These are phyloP conservation scores for Cremastinae sp. DNA, from an alignment of 2,888 invertebrate species.

Conservation along the genomic window DNA sequence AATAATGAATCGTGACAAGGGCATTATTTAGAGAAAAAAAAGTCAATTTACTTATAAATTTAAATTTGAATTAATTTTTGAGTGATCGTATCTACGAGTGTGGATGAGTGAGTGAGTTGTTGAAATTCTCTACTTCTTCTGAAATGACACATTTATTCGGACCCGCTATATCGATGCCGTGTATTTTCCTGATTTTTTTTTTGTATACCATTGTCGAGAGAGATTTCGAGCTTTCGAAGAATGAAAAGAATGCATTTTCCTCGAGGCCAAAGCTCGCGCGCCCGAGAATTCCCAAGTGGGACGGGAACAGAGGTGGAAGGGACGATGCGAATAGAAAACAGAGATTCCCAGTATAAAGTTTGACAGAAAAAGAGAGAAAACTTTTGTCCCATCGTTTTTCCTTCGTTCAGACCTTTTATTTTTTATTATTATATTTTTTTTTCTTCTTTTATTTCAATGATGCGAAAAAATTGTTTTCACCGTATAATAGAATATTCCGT, in stretches of 20 bases:
- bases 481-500: no score
- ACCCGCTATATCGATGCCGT: neutral
- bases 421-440: neutral
- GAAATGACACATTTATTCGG: slow-evolving; percentile 13
- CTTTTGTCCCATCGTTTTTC: slow-evolving; percentile 6
- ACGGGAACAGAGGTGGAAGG: neutral
- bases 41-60: neutral
- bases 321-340: slow-evolving; percentile 19
- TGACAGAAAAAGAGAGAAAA: slow-evolving; percentile 8
- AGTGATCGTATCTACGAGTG: neutral
- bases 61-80: slow-evolving; percentile 2
- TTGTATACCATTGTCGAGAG: slow-evolving; percentile 21
- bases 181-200: slow-evolving; percentile 25
- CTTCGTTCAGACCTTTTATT: neutral
- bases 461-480: neutral
- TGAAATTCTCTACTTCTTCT: slow-evolving; percentile 1
- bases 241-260: slow-evolving; percentile 47
- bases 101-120: neutral
- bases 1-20: slow-evolving; percentile 5
- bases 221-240: slow-evolving; percentile 48
- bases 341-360: slow-evolving; percentile 19
- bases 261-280: slow-evolving; percentile 7
- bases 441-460: neutral
- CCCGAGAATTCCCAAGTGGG: slow-evolving; percentile 26
- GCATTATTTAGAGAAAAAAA: neutral